Percentiles rank a stretch among this genome's conserved stretches.
Conservation (phyloP, 2,113 vertebrate genomes). For the Lates calcarifer region DNA sequence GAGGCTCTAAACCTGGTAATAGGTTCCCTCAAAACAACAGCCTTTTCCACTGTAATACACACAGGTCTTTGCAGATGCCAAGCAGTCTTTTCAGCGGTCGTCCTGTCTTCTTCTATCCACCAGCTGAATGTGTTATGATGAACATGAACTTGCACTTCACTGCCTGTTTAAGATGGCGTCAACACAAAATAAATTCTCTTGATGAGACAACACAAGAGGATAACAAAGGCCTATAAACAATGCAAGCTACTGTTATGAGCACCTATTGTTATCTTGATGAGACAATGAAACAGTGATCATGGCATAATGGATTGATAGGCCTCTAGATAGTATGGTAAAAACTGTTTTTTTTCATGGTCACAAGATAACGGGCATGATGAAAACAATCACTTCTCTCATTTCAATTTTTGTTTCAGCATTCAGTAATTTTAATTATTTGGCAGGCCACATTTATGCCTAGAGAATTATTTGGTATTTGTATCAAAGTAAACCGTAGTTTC, state of each 20-base stretch:
- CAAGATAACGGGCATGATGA: not conserved
- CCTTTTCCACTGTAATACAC: not conserved
- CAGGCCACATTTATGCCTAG: not conserved
- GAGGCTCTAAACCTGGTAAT: too few relatives aligned
- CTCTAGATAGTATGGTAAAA: not conserved
- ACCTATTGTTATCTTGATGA: not conserved
- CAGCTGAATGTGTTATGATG: not conserved
- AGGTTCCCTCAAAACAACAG: not conserved
- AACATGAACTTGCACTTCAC: not conserved
- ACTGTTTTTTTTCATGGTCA: not conserved
- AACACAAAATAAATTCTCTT: not conserved
- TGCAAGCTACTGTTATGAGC: not conserved
- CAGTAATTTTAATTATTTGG: not conserved
- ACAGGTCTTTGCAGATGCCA: not conserved
- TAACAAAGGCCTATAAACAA: not conserved
- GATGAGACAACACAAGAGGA: not conserved
- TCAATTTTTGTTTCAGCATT: not conserved
- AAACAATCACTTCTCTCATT: not conserved
- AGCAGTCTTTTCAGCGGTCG: not conserved
- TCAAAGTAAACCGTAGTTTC: conserved; percentile 7
- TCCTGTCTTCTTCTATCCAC: not conserved
- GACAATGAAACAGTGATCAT: not conserved
- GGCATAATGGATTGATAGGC: not conserved
- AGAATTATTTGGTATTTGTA: not conserved
- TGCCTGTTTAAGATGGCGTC: not conserved